Evolutionary conservation across 2,113 vertebrate species (phyloP), one percentile per base, ranked within the genome.

Genomic region (Columbina picui): DNA sequence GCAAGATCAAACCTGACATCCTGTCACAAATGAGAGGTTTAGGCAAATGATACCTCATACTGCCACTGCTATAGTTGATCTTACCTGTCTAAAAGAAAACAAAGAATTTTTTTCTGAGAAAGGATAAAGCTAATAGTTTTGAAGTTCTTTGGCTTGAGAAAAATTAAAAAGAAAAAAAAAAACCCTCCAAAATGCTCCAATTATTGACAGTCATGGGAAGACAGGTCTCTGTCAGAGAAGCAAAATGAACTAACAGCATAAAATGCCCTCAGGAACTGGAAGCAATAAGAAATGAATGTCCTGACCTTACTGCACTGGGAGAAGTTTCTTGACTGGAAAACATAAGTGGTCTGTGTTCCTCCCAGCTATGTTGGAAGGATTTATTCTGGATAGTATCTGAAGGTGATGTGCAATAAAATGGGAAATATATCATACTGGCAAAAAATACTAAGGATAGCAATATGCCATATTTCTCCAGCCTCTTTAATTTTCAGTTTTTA

Each of bases 301-400:
- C 81, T 97, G 96, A 96, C 83, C 95, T 97, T 95, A 94, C 50
- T 94, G 82, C 75, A 92, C 83, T 87, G 47, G 75, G 73, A 82
- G 85, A 96, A 92, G 53, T 71, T 97, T 97, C 94, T 93, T 88
- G 91, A 86, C 76, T 77, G 57, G 92, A 97, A 97, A 98, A 96
- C 73, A 80, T 81, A 96, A 98, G 94, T 34, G 75, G 71, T 80
- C 27, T 6, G 1, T 70, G 43, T 68, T 87, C 10, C 29, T 82
- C 52, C 23, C 22, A 39, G 12, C n/a, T 61, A 41, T 70, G 50
- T 49, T 90, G 81, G 60, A 96, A 97, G 63, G 81, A 90, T 86
- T 84, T 97, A 93, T 94, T 95, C 56, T 74, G 32, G 64, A 41
- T 78, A 50, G 69, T n/a, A 36, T 91, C 83, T 93, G 84, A 95